Evolutionary conservation across 2,113 vertebrate species (phyloP).

Genomic region (Noturus placidus): DNA sequence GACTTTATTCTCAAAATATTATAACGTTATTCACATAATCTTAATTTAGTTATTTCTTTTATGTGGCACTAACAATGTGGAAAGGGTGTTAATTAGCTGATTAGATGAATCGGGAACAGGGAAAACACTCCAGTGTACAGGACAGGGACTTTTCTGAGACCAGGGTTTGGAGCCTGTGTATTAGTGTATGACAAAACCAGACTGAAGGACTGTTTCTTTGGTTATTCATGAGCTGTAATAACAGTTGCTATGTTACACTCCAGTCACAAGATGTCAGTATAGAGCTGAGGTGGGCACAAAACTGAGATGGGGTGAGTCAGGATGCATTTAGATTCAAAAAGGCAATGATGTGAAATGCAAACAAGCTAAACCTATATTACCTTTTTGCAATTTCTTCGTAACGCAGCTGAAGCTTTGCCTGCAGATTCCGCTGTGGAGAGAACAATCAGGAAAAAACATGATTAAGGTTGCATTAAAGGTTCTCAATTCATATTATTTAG

Average conservation of each 20-base stretch:
- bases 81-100: not conserved
- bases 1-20: too few species aligned
- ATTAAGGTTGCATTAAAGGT: not conserved
- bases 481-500: not conserved
- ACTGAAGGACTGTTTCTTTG: not conserved
- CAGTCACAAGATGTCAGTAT: not conserved
- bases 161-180: not conserved
- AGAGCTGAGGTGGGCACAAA: not conserved
- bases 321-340: not conserved
- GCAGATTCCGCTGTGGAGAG: conserved; percentile 79
- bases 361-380: conserved; percentile 59
- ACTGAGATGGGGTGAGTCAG: not conserved
- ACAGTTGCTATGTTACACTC: not conserved
- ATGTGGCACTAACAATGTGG: too few species aligned
- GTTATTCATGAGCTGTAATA: not conserved
- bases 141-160: not conserved
- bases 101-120: not conserved
- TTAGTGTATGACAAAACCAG: not conserved
- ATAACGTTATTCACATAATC: too few species aligned
- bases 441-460: not conserved
- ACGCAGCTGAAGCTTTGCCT: conserved; percentile 85
- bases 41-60: too few species aligned
- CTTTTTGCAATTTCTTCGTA: conserved; percentile 88
- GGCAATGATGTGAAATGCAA: not conserved
- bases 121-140: not conserved